A percentile compares a stretch with the other conserved stretches of the same genome.
Evolutionary conservation across 2,888 invertebrate species (phyloP).

Genomic region (Eupithecia abbreviata): DNA sequence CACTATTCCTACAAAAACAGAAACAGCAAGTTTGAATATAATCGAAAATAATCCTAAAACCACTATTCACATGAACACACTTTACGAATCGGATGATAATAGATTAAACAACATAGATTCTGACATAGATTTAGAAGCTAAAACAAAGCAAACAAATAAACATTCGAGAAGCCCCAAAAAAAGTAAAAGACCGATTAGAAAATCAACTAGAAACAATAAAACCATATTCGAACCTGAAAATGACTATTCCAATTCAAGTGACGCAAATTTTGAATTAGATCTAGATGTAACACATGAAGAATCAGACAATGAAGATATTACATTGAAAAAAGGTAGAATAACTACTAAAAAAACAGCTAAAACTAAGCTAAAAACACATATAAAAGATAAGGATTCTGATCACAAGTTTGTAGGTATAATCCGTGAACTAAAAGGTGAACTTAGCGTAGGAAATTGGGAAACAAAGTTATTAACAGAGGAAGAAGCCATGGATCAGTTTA

Average conservation of each 20-base stretch:
- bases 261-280: slow-evolving; percentile 19
- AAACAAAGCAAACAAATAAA: background rate
- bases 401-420: slow-evolving; percentile 27
- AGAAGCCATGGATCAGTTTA: slow-evolving; percentile 66
- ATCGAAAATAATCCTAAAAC: background rate
- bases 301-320: slow-evolving; percentile 10
- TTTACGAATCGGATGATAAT: slow-evolving; percentile 13
- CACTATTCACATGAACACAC: background rate
- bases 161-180: background rate
- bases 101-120: background rate
- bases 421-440: slow-evolving; percentile 47
- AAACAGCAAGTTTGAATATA: background rate
- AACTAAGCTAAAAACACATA: slow-evolving; percentile 24
- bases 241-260: slow-evolving; percentile 9
- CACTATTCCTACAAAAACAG: background rate
- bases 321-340: background rate
- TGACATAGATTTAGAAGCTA: background rate
- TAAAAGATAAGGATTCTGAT: slow-evolving; percentile 14
- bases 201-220: background rate
- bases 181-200: background rate
- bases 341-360: slow-evolving; percentile 6
- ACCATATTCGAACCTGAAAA: slow-evolving; percentile 5
- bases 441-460: slow-evolving; percentile 65
- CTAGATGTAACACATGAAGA: background rate
- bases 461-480: slow-evolving; percentile 64